Conservation (phyloP, 2,888 invertebrate species). For the Spilarctia lutea region DNA sequence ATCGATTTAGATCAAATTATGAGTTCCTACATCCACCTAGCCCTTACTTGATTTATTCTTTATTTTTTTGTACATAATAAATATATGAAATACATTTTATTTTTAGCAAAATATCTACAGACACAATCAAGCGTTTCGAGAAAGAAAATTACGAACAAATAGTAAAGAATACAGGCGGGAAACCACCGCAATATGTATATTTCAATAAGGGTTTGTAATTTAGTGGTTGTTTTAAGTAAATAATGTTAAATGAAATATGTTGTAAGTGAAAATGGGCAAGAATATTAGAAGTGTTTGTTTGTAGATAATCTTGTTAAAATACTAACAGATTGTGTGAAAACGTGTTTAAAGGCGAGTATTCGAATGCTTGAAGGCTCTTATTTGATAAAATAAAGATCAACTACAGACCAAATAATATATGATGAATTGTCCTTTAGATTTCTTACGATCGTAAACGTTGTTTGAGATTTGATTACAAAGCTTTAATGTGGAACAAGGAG, state of each 20-base stretch:
- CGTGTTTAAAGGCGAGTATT: background rate
- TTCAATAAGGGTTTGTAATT: constrained; percentile 96
- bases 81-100: constrained; percentile 28
- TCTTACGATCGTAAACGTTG: no score
- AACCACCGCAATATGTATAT: constrained; percentile 91
- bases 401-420: background rate
- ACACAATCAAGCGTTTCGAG: constrained; percentile 91
- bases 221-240: constrained; percentile 10
- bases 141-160: constrained; percentile 90
- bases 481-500: background rate
- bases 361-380: background rate
- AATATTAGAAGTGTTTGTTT: background rate
- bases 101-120: constrained; percentile 89
- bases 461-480: no score
- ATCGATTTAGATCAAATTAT: no score
- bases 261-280: constrained; percentile 7
- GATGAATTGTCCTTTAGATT: background rate
- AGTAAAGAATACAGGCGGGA: constrained; percentile 87
- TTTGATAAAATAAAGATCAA: background rate
- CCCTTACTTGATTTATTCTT: no score
- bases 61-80: no score
- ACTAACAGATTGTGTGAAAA: background rate
- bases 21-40: no score
- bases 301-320: background rate
- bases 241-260: background rate